A percentile compares a stretch with the other conserved stretches of the same genome.
Evolutionary conservation across 2,113 vertebrate species (phyloP).

Genomic region (Cyphomyrus plagiostoma): DNA sequence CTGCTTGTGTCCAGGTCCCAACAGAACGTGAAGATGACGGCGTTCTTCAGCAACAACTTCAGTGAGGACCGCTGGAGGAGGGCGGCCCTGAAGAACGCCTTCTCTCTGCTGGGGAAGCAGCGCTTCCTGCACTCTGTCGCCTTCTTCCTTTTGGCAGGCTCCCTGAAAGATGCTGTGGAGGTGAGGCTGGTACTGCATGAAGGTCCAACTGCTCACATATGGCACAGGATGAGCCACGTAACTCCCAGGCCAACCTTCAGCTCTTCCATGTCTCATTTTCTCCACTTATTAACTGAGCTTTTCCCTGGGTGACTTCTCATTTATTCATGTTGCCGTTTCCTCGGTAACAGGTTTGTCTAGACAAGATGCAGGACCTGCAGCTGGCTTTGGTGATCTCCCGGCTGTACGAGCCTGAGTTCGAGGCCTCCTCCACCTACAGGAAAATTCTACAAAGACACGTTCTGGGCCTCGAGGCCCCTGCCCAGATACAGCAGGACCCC

Average conservation of each 20-base stretch:
- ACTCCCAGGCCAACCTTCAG: neutral
- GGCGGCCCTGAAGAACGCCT: constrained; percentile 94
- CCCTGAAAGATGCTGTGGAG: constrained; percentile 93
- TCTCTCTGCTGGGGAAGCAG: constrained; percentile 91
- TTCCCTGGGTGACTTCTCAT: neutral
- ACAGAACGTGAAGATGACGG: constrained; percentile 88
- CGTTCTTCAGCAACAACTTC: constrained; percentile 96
- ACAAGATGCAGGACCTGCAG: constrained; percentile 90
- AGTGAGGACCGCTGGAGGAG: constrained; percentile 90
- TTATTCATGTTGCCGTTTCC: neutral
- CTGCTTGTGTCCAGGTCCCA: constrained; percentile 67
- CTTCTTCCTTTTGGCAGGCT: constrained; percentile 92
- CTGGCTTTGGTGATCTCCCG: constrained; percentile 89
- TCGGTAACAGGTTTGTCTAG: constrained; percentile 77
- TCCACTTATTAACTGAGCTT: neutral
- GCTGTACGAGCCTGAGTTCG: constrained; percentile 89
- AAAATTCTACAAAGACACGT: constrained; percentile 80
- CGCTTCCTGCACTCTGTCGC: constrained; percentile 94
- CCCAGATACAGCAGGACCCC: constrained; percentile 69
- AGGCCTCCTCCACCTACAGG: constrained; percentile 80
- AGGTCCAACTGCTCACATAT: neutral
- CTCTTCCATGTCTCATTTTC: neutral
- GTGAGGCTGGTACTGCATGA: constrained; percentile 58
- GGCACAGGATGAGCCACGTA: neutral
- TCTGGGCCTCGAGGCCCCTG: constrained; percentile 66